Evolutionary conservation across 1,140 invertebrate genomes (phyloP).

Genomic region (Himalopsyche phryganea): DNA sequence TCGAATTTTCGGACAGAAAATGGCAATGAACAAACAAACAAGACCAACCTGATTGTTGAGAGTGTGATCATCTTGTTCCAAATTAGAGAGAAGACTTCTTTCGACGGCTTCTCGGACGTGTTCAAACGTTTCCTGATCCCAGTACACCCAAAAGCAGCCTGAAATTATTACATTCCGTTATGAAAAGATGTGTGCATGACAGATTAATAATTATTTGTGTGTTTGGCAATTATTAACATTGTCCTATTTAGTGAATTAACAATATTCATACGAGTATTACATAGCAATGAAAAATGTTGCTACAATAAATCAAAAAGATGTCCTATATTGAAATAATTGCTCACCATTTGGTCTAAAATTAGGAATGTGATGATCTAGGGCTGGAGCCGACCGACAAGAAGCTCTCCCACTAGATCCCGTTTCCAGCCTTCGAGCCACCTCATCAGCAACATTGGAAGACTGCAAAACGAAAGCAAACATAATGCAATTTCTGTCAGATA

Average conservation of each 20-base stretch:
- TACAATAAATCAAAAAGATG: too few relatives aligned
- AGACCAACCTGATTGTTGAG: conserved; percentile 25
- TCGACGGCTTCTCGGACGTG: conserved; percentile 89
- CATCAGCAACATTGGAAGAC: conserved; percentile 28
- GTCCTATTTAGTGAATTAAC: too few relatives aligned
- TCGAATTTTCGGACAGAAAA: too few relatives aligned
- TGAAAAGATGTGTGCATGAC: conserved; percentile 1
- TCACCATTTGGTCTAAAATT: conserved; percentile 31
- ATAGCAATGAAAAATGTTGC: too few relatives aligned
- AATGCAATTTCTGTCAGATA: background rate
- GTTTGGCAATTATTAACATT: too few relatives aligned
- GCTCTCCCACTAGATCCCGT: conserved; percentile 17
- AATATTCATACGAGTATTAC: too few relatives aligned
- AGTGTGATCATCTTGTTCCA: conserved; percentile 76
- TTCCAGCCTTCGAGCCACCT: conserved; percentile 26
- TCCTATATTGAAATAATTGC: background rate
- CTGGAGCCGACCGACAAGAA: conserved; percentile 27
- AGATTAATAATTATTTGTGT: too few relatives aligned
- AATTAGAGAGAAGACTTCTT: conserved; percentile 85
- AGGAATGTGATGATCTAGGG: conserved; percentile 30
- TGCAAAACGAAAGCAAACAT: too few relatives aligned
- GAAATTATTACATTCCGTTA: conserved; percentile 23
- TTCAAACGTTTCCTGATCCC: conserved; percentile 86
- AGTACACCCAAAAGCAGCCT: conserved; percentile 87
- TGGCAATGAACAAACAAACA: too few relatives aligned